Evolutionary conservation across 2,797 vertebrate genomes (phyloP).

Genomic region (Coccyzus lansbergi): DNA sequence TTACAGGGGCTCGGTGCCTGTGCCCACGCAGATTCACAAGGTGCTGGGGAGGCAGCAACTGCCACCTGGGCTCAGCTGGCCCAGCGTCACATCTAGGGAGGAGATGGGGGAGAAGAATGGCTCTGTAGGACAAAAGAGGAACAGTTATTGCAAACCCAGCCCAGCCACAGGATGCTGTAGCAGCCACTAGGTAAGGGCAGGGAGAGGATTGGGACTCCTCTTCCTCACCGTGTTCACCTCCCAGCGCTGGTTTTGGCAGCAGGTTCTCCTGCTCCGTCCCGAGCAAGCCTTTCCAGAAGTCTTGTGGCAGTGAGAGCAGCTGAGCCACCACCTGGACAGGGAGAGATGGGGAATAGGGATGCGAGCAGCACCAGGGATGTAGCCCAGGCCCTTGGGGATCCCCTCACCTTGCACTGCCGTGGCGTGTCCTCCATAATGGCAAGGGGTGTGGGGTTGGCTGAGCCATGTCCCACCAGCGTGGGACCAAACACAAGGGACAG

Average conservation of each 20-base stretch:
- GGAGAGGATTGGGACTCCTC: neutral
- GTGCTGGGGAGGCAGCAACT: conserved; percentile 68
- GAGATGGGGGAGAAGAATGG: conserved; percentile 48
- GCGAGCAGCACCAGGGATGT: accelerated
- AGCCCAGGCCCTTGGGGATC: accelerated
- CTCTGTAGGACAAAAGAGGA: neutral
- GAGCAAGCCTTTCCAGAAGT: conserved; percentile 77
- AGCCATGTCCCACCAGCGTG: conserved; percentile 83
- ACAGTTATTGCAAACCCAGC: neutral
- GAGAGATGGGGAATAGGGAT: neutral
- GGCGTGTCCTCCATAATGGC: conserved; percentile 85
- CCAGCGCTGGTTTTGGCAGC: accelerated
- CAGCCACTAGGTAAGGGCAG: neutral
- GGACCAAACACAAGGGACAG: conserved; percentile 87
- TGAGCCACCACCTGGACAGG: conserved; percentile 77
- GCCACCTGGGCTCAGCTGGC: conserved; percentile 36
- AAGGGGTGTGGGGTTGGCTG: conserved; percentile 79
- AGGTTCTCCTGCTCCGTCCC: conserved; percentile 58
- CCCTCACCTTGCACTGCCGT: conserved; percentile 79
- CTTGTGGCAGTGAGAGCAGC: conserved; percentile 72
- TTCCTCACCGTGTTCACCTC: neutral
- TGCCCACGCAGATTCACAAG: conserved; percentile 64
- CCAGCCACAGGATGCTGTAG: accelerated
- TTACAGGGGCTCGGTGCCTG: conserved; percentile 67
- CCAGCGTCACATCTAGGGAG: conserved; percentile 57